These are phyloP conservation scores for Drosophila subquinaria DNA, from an alignment of 2,888 invertebrate genomes.

Conservation along the genomic window DNA sequence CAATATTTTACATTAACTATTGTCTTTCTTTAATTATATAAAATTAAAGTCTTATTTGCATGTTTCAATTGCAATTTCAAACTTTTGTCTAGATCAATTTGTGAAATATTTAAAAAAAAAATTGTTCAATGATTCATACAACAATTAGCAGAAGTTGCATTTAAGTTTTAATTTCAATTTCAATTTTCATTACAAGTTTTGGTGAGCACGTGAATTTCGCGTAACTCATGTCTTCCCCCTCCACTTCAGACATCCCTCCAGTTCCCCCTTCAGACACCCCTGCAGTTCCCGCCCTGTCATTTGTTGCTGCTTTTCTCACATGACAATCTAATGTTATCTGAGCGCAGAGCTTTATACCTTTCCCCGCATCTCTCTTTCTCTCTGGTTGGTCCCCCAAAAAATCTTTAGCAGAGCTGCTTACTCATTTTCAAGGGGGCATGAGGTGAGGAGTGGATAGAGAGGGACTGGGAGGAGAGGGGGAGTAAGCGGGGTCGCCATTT, in stretches of 20 bases:
- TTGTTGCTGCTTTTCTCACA: constrained; percentile 14
- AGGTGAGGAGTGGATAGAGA: neutral
- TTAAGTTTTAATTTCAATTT: constrained; percentile 22
- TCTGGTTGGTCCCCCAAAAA: neutral
- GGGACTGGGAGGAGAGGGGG: neutral
- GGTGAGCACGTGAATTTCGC: constrained; percentile 13
- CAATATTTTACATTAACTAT: neutral
- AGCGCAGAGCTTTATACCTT: constrained; percentile 3
- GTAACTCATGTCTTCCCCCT: constrained; percentile 4
- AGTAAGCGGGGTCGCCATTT: constrained; percentile 39
- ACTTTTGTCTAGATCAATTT: neutral
- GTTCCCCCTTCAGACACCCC: too few relatives aligned
- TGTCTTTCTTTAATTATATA: neutral
- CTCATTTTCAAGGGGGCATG: constrained; percentile 16
- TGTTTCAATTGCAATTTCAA: neutral
- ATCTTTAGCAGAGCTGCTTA: constrained; percentile 15
- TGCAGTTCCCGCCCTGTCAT: neutral
- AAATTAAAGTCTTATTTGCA: neutral
- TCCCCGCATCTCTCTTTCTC: neutral
- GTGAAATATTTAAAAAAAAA: neutral
- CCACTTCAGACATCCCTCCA: neutral
- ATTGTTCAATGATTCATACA: constrained; percentile 4
- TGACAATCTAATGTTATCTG: constrained; percentile 38
- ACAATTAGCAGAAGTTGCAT: constrained; percentile 1
- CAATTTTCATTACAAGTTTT: constrained; percentile 22